Evolutionary conservation across 2,888 invertebrate genomes (phyloP).

Genomic region (Colostygia pectinataria): DNA sequence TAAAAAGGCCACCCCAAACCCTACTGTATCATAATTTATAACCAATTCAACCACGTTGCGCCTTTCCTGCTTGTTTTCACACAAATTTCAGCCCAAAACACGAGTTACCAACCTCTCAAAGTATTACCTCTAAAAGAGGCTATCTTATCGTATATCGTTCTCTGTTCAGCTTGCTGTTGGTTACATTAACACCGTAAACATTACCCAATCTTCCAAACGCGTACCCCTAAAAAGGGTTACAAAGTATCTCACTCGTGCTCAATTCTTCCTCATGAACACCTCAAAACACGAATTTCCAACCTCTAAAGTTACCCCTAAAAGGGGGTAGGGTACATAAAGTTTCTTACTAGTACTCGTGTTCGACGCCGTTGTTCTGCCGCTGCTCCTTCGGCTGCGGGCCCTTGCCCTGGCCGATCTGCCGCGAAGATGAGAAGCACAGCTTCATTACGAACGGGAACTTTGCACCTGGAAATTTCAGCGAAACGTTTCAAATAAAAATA

Average conservation of each 20-base stretch:
- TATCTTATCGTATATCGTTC: too few relatives aligned
- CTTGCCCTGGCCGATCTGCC: slow-evolving; percentile 77
- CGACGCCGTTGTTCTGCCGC: slow-evolving; percentile 69
- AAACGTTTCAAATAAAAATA: too few relatives aligned
- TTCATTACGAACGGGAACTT: slow-evolving; percentile 99
- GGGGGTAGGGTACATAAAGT: neutral
- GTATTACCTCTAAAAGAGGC: neutral
- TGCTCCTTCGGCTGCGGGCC: slow-evolving; percentile 63
- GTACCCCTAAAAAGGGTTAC: neutral
- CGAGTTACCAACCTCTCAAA: neutral
- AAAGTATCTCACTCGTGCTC: neutral
- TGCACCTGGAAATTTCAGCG: slow-evolving; percentile 87
- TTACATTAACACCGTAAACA: too few relatives aligned
- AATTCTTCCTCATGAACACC: neutral
- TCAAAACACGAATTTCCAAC: slow-evolving; percentile 10
- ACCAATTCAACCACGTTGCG: too few relatives aligned
- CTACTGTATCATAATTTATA: too few relatives aligned
- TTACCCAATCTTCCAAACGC: neutral
- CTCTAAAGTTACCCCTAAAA: neutral
- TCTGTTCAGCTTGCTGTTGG: too few relatives aligned
- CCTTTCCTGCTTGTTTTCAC: too few relatives aligned
- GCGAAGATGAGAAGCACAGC: slow-evolving; percentile 95
- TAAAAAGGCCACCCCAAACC: too few relatives aligned
- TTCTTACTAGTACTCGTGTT: slow-evolving; percentile 77
- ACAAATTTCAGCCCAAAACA: neutral